A percentile compares a stretch with the other conserved stretches of the same genome.
These are phyloP conservation scores for Aviceda subcristata DNA, from an alignment of 2,113 vertebrate species.

Conservation along the genomic window DNA sequence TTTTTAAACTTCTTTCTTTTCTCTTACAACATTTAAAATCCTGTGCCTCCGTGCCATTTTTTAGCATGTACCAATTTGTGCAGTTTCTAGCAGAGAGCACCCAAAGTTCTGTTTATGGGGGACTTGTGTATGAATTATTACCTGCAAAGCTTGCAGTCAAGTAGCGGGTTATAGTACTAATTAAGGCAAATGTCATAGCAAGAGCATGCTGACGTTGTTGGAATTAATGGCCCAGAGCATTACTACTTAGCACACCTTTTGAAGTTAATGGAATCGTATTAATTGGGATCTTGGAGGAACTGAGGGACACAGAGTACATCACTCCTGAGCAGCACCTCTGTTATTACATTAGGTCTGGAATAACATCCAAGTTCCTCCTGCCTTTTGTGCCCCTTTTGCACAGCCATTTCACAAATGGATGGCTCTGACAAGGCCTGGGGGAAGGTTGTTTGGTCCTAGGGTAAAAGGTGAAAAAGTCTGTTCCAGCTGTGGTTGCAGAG, in stretches of 20 bases:
- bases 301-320: constrained; percentile 40
- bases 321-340: constrained; percentile 36
- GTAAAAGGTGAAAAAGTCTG: constrained; percentile 1
- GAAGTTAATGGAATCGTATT: constrained; percentile 70
- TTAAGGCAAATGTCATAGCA: constrained; percentile 68
- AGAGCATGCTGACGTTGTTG: constrained; percentile 61
- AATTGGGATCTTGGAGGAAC: constrained; percentile 61
- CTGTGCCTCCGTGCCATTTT: not conserved
- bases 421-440: not conserved
- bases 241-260: constrained; percentile 61
- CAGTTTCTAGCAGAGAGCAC: not conserved
- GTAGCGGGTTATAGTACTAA: constrained; percentile 52
- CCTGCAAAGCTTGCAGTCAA: constrained; percentile 44
- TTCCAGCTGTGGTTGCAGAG: not conserved
- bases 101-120: constrained; percentile 28
- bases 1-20: not conserved
- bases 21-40: not conserved
- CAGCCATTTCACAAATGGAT: constrained; percentile 40
- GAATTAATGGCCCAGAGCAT: constrained; percentile 70
- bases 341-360: constrained; percentile 37
- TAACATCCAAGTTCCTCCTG: constrained; percentile 30
- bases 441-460: not conserved
- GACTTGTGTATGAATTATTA: constrained; percentile 44
- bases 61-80: not conserved
- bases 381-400: not conserved